phyloP scores from a whole-genome alignment of 2,113 vertebrate genomes.

The Sciurus niger region DNA sequence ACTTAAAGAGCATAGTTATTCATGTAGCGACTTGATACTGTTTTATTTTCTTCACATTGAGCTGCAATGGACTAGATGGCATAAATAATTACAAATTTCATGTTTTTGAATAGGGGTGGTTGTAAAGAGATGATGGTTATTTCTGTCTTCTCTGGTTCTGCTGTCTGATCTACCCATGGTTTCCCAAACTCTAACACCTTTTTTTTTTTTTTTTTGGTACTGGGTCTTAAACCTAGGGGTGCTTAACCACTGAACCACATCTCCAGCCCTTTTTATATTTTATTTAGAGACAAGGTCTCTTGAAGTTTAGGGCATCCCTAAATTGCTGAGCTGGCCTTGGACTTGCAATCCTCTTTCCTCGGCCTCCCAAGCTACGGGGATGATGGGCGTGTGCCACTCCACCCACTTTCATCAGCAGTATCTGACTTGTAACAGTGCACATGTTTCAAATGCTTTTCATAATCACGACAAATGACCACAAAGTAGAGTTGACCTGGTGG shows the following conservation, averaged over 20 bases:
- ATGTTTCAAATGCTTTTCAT: background rate
- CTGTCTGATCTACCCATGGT: background rate
- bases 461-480: background rate
- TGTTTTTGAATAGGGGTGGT: background rate
- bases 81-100: constrained; percentile 37
- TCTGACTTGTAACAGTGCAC: background rate
- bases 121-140: background rate
- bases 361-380: too few species aligned
- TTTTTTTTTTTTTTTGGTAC: too few species aligned
- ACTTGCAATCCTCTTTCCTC: too few species aligned
- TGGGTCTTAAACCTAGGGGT: too few species aligned
- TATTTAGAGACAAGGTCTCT: too few species aligned
- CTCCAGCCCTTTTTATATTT: too few species aligned
- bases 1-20: background rate
- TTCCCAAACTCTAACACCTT: background rate
- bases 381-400: too few species aligned
- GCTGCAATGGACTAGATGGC: background rate
- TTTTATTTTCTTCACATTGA: background rate
- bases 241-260: too few species aligned
- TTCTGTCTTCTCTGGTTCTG: background rate
- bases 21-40: background rate
- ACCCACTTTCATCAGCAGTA: background rate
- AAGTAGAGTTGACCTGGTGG: background rate
- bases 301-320: too few species aligned
- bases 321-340: too few species aligned